These are phyloP conservation scores for Oceanites oceanicus DNA, from an alignment of 2,113 vertebrate genomes.

Conservation along the genomic window DNA sequence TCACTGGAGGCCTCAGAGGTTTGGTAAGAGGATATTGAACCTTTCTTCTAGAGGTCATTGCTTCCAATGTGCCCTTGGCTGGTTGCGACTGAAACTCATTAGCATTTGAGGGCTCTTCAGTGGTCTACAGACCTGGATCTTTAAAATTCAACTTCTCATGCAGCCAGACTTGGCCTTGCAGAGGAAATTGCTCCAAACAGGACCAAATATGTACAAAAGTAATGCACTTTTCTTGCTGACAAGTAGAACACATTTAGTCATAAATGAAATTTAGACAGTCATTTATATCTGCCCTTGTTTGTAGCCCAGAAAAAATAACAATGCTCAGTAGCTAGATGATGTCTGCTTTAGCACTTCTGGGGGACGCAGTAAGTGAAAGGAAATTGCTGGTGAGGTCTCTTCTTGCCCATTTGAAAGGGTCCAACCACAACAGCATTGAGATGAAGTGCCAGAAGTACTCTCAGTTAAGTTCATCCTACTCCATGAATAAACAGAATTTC, in stretches of 20 bases:
- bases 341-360: not conserved
- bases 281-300: not conserved
- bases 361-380: not conserved
- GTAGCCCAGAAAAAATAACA: not conserved
- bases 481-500: not conserved
- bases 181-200: not conserved
- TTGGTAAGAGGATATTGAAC: slow-evolving; percentile 25
- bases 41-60: not conserved
- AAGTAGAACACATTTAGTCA: not conserved
- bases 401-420: not conserved
- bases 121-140: not conserved
- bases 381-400: not conserved
- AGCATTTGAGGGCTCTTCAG: slow-evolving; percentile 2
- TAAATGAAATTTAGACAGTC: not conserved
- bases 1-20: slow-evolving; percentile 28
- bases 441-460: not conserved
- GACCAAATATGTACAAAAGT: not conserved
- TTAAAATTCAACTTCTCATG: not conserved
- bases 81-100: slow-evolving; percentile 11
- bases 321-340: not conserved
- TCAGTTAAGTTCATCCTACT: not conserved
- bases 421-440: not conserved
- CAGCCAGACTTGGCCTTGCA: not conserved
- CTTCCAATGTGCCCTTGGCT: slow-evolving; percentile 19
- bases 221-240: not conserved